Evolutionary conservation across 2,113 vertebrate species (phyloP), one percentile per base, ranked within the genome.

Genomic region (Romanogobio albipinnatus): DNA sequence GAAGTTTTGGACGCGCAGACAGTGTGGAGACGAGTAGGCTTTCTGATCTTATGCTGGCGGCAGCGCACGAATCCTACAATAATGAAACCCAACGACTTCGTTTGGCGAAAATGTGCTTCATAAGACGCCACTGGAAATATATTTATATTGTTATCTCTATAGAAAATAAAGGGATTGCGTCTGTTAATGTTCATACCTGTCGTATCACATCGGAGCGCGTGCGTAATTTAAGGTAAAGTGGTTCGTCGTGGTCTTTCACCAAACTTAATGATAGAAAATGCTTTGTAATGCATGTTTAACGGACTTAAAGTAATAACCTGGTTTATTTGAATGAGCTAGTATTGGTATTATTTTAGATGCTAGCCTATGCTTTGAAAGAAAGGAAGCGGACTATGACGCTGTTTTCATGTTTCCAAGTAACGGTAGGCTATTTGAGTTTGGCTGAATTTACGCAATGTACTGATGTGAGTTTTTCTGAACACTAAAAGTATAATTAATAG

Each of bases 201-300:
- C 66, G 84, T 79, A 89, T 88, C 84, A 83, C 91, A 83, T 83
- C 87, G 93, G 92, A 93, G 90, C 87, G 87, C 92, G 86, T 91
- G 84, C 91, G 43, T 92, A 84, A 90, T 84, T 87, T 51, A 92
- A 94, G 94, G 94, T 94, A 94, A 94, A 88, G 92, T 91, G 84
- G 86, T 86, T 88, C 22, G 85, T 78, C 86, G 87, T 89, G 89
- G 86, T 91, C 86, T 86, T 87, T 43, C 17, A 9, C 78, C 39
- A 13, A 70, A 26, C 1, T 70, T 24, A 87, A 82, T 84, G 19
- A 79, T 49, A 29, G 53, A 26, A 75, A 7, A 6, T 79, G 29
- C 62, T 70, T 15, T 71, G 71, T 83, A 36, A 7, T 88, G 89
- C 89, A 88, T 90, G 89, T 49, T 26, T 26, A 81, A 9, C 13